Percentiles rank a stretch among this genome's conserved stretches.
phyloP scores from a whole-genome alignment of 2,888 invertebrate genomes.

The Hyposoter didymator region DNA sequence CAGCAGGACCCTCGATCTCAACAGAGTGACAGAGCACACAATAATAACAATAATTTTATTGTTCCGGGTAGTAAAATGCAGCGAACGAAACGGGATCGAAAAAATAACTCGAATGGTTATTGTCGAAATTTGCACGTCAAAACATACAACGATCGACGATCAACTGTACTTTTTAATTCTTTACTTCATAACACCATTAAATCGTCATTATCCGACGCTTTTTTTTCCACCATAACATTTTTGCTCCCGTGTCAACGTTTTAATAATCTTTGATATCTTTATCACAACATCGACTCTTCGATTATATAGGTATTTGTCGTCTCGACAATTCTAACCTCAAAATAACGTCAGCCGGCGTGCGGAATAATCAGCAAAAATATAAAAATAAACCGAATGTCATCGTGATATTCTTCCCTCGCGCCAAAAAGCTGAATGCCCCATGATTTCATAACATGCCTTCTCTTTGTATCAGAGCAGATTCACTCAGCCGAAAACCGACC shows the following conservation, averaged over 20 bases:
- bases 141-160: background rate
- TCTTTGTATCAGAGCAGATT: no score
- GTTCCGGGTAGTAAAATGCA: slow-evolving; percentile 1
- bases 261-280: background rate
- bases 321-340: no score
- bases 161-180: slow-evolving; percentile 18
- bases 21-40: background rate
- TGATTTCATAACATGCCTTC: no score
- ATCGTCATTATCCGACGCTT: background rate
- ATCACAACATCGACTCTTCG: background rate
- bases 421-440: no score
- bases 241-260: background rate
- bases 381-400: no score
- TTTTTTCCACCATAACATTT: background rate
- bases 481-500: no score
- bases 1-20: slow-evolving; percentile 2
- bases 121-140: background rate
- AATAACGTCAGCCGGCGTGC: no score
- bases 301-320: background rate
- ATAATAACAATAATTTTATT: slow-evolving; percentile 3
- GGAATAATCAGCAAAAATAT: no score
- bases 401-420: no score
- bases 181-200: background rate
- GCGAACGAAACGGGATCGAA: background rate
- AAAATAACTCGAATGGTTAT: background rate